phyloP scores from a whole-genome alignment of 2,113 vertebrate species.

The Hucho hucho region DNA sequence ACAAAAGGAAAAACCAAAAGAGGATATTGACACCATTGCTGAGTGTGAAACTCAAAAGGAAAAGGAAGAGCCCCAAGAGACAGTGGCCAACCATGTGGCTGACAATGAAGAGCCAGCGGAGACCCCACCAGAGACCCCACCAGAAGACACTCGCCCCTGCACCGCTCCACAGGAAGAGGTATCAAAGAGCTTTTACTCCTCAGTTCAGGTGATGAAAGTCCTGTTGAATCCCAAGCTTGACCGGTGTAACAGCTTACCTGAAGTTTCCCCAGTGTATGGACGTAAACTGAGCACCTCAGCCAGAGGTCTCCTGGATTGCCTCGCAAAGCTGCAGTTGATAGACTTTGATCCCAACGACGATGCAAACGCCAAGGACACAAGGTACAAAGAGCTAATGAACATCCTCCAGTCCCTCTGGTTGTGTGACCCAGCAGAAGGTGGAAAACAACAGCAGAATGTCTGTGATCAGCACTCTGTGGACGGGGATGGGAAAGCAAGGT shows the following conservation, averaged over 20 bases:
- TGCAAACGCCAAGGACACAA: conserved; percentile 58
- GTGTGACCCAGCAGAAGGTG: conserved; percentile 52
- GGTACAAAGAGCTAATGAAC: conserved; percentile 80
- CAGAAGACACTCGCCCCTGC: conserved; percentile 6
- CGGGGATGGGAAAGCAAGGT: conserved; percentile 77
- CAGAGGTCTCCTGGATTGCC: conserved; percentile 80
- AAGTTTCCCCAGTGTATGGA: conserved; percentile 81
- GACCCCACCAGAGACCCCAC: conserved; percentile 26
- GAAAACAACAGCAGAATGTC: conserved; percentile 20
- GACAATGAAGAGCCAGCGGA: conserved; percentile 18
- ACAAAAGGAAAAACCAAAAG: conserved; percentile 12
- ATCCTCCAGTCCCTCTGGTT: conserved; percentile 86
- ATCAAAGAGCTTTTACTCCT: conserved; percentile 73
- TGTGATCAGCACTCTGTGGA: conserved; percentile 50
- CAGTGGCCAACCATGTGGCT: neutral
- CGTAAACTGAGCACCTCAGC: conserved; percentile 84
- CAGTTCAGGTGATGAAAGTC: conserved; percentile 87
- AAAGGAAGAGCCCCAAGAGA: conserved; percentile 25
- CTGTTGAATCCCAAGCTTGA: conserved; percentile 82
- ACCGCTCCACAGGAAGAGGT: conserved; percentile 44
- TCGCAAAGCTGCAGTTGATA: conserved; percentile 85
- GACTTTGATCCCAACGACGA: conserved; percentile 69
- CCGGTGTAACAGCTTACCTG: conserved; percentile 87
- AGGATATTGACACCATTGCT: conserved; percentile 12
- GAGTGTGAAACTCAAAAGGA: conserved; percentile 22